phyloP scores from a whole-genome alignment of 2,888 invertebrate genomes.

The Tanypteryx hageni region DNA sequence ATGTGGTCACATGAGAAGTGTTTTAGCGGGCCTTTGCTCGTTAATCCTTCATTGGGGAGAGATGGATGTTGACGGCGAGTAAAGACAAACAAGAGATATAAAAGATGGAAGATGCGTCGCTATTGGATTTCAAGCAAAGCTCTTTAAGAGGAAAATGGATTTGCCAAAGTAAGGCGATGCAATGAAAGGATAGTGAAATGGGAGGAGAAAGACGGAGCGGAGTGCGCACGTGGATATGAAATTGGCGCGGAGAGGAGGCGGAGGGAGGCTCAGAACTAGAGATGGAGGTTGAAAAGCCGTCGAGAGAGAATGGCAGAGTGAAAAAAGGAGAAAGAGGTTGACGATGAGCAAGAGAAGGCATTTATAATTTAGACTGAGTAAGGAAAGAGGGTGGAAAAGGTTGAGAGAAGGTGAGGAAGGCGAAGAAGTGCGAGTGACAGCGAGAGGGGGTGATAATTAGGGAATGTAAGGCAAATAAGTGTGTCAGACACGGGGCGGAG shows the following conservation, averaged over 20 bases:
- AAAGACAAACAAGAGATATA: constrained; percentile 2
- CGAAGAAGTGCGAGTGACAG: neutral
- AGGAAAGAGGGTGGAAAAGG: neutral
- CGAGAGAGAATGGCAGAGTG: neutral
- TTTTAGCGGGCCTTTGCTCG: neutral
- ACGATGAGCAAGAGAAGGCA: neutral
- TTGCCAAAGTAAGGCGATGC: neutral
- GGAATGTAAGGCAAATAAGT: neutral
- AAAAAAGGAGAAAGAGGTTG: neutral
- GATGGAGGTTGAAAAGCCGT: no score
- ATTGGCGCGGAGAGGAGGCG: no score
- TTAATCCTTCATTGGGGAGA: neutral
- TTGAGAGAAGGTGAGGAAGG: neutral
- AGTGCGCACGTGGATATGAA: no score
- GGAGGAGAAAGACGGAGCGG: no score
- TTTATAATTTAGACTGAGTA: neutral
- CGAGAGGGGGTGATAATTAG: neutral
- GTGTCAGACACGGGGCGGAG: neutral
- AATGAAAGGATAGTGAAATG: neutral
- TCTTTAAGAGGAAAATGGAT: neutral
- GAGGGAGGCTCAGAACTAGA: no score
- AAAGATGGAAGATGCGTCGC: neutral
- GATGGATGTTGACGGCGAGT: neutral
- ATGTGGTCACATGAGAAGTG: neutral
- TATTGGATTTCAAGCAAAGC: neutral